Evolutionary conservation across 2,113 vertebrate genomes (phyloP), one percentile per base, ranked within the genome.

Genomic region (Tyrannus savana): DNA sequence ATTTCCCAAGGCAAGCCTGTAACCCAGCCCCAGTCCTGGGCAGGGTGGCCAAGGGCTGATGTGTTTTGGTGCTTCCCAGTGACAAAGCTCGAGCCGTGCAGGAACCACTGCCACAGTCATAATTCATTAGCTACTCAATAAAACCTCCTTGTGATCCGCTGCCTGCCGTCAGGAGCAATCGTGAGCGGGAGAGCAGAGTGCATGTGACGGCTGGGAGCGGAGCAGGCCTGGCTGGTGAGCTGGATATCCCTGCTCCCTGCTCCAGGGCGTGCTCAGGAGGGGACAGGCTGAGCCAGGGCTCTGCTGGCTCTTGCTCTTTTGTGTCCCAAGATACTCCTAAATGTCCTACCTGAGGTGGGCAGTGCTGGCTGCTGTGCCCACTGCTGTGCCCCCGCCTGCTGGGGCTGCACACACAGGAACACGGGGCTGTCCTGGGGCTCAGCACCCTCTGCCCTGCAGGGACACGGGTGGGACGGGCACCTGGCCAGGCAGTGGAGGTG

Each of bases 401-500:
- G 0, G 63, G 12, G 2, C 42, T 4, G 49, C 33, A 6, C 31
- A 6, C 31, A 42, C 3, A 7, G 73, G 3, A 6, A 15, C 24
- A 46, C 0, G 2, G 68, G 24, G 39, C 24, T 44, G 30, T 44
- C 10, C 39, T 39, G 47, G 18, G 24, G 59, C 59, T 69, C 63
- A 11, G 78, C 14, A 31, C 1, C 0, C 39, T 56, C 31, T n/a
- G 52, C 23, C 23, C 15, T 9, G 41, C n/a, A 59, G n/a, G n/a
- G 23, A 41, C 33, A 56, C 22, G 14, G 39, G 42, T 8, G 49
- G 19, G 31, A 22, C 30, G 5, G 44, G 55, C 11, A n/a, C 30
- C 41, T 5, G 46, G 35, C 21, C 0, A 0, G 33, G 47, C 12
- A 10, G 50, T 39, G n/a, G 75, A 13, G 4, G 58, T 2, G 2